These are phyloP conservation scores for Haliclona indistincta DNA, from an alignment of 37 sponge, comb jelly and placozoan genomes.

Conservation along the genomic window DNA sequence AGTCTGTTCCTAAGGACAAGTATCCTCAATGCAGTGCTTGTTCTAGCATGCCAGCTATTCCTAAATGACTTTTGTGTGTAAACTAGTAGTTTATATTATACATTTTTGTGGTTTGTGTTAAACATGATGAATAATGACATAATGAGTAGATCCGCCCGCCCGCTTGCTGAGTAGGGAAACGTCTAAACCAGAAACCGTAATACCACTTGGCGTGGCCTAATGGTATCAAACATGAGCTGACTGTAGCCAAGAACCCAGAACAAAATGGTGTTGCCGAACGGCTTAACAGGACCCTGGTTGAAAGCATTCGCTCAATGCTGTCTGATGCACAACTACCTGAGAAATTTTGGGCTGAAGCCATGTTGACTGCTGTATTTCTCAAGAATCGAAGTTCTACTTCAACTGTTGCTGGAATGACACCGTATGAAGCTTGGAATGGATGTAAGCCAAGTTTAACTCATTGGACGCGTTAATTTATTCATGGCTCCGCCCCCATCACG, in stretches of 20 bases:
- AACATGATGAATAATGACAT: too few relatives aligned
- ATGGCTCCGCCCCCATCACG: too few relatives aligned
- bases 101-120: too few relatives aligned
- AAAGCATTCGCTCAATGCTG: not conserved
- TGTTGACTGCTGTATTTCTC: conserved; percentile 34
- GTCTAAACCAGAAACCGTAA: too few relatives aligned
- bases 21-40: conserved; percentile 25
- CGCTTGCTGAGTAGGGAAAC: too few relatives aligned
- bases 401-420: not conserved
- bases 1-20: conserved; percentile 8
- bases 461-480: conserved; percentile 14
- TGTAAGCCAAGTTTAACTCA: not conserved
- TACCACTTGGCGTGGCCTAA: too few relatives aligned
- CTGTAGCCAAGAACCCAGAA: conserved; percentile 11
- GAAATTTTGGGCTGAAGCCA: conserved; percentile 55
- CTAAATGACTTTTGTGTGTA: too few relatives aligned
- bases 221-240: conserved; percentile 20
- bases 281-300: conserved; percentile 3
- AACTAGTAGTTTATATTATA: too few relatives aligned
- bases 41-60: not conserved
- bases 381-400: conserved; percentile 45
- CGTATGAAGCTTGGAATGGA: conserved; percentile 1
- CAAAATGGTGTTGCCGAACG: conserved; percentile 9
- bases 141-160: too few relatives aligned
- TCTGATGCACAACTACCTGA: conserved; percentile 39